Conservation (phyloP, 2,797 vertebrate genomes). For the Eupleurogrammus muticus region DNA sequence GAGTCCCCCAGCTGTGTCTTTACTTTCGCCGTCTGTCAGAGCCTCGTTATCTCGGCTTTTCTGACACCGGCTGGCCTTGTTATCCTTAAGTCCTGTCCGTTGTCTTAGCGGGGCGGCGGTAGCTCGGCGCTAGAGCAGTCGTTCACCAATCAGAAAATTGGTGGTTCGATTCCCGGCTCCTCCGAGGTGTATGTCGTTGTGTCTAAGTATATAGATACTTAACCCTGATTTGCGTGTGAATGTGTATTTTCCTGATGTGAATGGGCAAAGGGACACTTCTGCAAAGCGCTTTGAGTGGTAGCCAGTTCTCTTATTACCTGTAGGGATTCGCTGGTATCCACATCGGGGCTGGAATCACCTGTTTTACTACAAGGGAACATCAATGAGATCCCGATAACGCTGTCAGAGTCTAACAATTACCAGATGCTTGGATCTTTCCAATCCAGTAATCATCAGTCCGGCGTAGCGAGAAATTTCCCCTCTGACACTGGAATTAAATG, state of each 20-base stretch:
- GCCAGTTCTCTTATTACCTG: too few relatives aligned
- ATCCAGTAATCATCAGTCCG: conserved; percentile 36
- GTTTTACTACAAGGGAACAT: conserved; percentile 40
- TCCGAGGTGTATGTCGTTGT: too few relatives aligned
- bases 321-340: conserved; percentile 47
- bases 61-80: conserved; percentile 66
- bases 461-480: conserved; percentile 23
- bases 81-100: conserved; percentile 71
- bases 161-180: too few relatives aligned
- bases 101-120: too few relatives aligned
- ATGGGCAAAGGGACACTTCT: too few relatives aligned
- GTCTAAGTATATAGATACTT: too few relatives aligned
- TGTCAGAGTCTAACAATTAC: conserved; percentile 37
- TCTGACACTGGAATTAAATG: conserved; percentile 43
- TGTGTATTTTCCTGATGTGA: too few relatives aligned
- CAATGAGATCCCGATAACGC: conserved; percentile 30
- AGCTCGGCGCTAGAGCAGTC: too few relatives aligned
- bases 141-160: too few relatives aligned
- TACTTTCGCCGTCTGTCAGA: conserved; percentile 69
- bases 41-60: conserved; percentile 73
- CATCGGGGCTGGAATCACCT: conserved; percentile 21
- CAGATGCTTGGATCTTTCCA: conserved; percentile 14
- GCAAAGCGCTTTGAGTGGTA: too few relatives aligned
- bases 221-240: too few relatives aligned
- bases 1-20: conserved; percentile 38